A percentile compares a stretch with the other conserved stretches of the same genome.
Evolutionary conservation across 2,888 invertebrate species (phyloP).

Genomic region (Andrena haemorrhoa): DNA sequence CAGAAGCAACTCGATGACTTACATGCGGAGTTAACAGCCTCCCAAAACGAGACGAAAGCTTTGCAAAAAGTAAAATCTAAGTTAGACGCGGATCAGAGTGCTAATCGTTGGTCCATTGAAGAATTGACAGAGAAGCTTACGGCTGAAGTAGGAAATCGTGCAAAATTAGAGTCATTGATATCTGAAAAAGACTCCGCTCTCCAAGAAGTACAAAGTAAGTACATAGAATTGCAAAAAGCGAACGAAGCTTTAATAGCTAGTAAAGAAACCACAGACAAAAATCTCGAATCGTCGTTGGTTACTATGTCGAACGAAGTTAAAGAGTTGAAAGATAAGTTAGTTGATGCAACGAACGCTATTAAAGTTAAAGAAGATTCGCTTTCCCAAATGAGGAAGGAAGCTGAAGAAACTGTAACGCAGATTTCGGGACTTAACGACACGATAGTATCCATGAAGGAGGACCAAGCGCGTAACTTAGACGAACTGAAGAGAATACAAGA

Average conservation of each 20-base stretch:
- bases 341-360: conserved; percentile 47
- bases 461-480: conserved; percentile 73
- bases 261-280: conserved; percentile 43
- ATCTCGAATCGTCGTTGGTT: conserved; percentile 44
- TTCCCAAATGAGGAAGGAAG: conserved; percentile 59
- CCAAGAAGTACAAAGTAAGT: conserved; percentile 82
- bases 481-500: conserved; percentile 40
- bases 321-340: conserved; percentile 62
- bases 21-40: conserved; percentile 65
- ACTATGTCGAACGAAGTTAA: conserved; percentile 49
- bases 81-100: conserved; percentile 70
- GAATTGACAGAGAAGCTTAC: conserved; percentile 80
- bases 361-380: conserved; percentile 59
- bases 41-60: conserved; percentile 71
- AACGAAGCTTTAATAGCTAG: conserved; percentile 41
- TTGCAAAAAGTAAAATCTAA: conserved; percentile 69
- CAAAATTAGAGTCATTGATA: conserved; percentile 68
- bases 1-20: conserved; percentile 71
- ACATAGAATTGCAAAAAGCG: conserved; percentile 43
- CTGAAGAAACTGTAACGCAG: conserved; percentile 62
- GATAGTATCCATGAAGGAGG: conserved; percentile 85
- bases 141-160: conserved; percentile 47
- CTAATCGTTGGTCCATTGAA: conserved; percentile 83
- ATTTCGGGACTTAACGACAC: conserved; percentile 82
- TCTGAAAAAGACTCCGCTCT: conserved; percentile 80